Percentiles rank a stretch among this genome's conserved stretches.
Conservation (phyloP, 2,888 invertebrate genomes). For the Copidosoma aretas region DNA sequence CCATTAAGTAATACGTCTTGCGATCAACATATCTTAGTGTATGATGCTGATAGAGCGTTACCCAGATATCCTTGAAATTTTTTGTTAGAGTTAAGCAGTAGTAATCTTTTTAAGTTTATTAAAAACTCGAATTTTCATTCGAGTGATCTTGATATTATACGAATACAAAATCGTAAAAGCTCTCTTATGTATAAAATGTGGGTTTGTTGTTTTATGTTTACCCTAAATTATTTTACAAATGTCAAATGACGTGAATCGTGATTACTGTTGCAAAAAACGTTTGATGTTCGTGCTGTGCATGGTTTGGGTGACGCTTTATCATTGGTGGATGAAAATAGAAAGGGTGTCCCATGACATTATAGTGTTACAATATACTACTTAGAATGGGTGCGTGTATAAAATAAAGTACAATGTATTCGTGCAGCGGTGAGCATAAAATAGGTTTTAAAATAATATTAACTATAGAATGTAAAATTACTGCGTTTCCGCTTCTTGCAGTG, state of each 20-base stretch:
- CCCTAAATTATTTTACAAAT: neutral
- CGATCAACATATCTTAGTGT: constrained; percentile 58
- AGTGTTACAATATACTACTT: constrained; percentile 46
- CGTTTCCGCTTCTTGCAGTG: constrained; percentile 52
- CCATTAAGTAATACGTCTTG: constrained; percentile 4
- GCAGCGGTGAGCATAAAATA: constrained; percentile 30
- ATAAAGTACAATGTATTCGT: constrained; percentile 36
- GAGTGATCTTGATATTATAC: neutral
- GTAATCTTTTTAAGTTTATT: neutral
- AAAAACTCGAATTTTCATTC: neutral
- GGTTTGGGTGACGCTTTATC: constrained; percentile 45
- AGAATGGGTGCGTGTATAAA: constrained; percentile 43
- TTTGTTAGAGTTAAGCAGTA: neutral
- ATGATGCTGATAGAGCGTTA: neutral
- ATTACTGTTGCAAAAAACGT: neutral
- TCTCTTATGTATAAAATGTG: neutral
- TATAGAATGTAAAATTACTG: constrained; percentile 22
- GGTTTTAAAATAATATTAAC: neutral
- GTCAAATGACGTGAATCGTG: neutral
- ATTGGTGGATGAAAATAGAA: constrained; percentile 34
- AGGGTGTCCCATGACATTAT: constrained; percentile 57
- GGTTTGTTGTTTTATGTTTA: neutral
- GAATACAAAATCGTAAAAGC: neutral
- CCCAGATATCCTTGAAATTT: neutral
- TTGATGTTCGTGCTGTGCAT: constrained; percentile 24